Base-by-base conservation (phyloP, 2,797 vertebrate genomes). In the Sphaeramia orbicularis region DNA sequence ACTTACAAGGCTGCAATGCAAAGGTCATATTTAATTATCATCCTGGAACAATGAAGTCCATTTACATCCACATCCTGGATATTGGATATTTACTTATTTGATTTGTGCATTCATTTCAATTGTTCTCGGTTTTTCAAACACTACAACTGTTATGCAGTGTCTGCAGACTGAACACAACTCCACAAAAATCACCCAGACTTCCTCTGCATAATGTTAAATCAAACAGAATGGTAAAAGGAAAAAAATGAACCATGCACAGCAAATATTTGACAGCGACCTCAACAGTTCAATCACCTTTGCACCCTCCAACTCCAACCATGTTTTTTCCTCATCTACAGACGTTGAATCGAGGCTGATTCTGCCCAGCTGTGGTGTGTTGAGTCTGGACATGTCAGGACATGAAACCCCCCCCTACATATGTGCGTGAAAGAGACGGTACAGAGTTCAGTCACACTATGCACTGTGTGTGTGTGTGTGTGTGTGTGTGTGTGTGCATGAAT, bases 301-400 rank as follows among this genome's bases (percentile, higher is more conserved):
- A 11, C 43, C 9, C 6, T 45, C 12, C 9, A 51, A 54, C 32
- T 68, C 4, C 35, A 13, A 53, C 47, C 41, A 51, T 37, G 52
- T 38, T 70, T 38, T 72, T 41, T 64, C 44, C 55, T 54, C 11
- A 13, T 12, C 30, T 51, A 54, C 32, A 56, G 45, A 67, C 55
- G 41, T 63, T 78, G 71, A 76, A 74, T 71, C 60, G 60, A 80
- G 66, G 58, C 60, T 8, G 12, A 65, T 70, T 49, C 64, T 74
- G 80, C 80, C 81, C 82, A 85, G 80, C 82, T 86, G 76, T 72
- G 56, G 30, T 58, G 70, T 27, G 27, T 21, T 10, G 30, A 73
- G 82, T 71, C 50, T 65, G 61, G 73, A 73, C 89, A 45, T 73
- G 91, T 85, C 55, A 56, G 56, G 71, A 80, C 86, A 71, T 1